phyloP scores from a whole-genome alignment of 1,140 invertebrate species.

The Drosophila littoralis region DNA sequence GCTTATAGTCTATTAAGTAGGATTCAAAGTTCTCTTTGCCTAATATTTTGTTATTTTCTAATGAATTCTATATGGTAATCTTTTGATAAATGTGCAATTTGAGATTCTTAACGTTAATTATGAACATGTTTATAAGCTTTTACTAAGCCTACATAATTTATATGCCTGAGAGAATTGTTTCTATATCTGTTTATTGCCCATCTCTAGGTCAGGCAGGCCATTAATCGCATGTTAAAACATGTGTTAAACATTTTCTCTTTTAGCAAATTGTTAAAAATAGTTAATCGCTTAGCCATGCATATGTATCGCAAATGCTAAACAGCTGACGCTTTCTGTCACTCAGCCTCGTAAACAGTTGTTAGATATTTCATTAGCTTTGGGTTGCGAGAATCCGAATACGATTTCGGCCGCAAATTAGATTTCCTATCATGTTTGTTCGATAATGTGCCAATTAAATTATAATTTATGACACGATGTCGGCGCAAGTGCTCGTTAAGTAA shows the following conservation, averaged over 20 bases:
- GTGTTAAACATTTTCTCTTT: slow-evolving; percentile 37
- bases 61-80: too few species aligned
- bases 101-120: too few species aligned
- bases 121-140: too few species aligned
- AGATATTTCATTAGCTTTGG: slow-evolving; percentile 9
- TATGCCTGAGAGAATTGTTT: too few species aligned
- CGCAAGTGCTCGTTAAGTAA: slow-evolving; percentile 32
- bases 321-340: slow-evolving; percentile 9
- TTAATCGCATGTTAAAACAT: slow-evolving; percentile 2
- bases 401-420: slow-evolving; percentile 18
- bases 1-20: too few species aligned
- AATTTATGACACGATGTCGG: slow-evolving; percentile 47
- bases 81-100: too few species aligned
- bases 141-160: too few species aligned
- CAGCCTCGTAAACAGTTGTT: background rate
- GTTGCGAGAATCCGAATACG: background rate
- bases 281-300: slow-evolving; percentile 26
- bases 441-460: slow-evolving; percentile 66
- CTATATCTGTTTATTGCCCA: background rate
- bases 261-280: slow-evolving; percentile 20
- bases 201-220: background rate
- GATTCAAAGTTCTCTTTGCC: too few species aligned
- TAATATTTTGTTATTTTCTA: too few species aligned
- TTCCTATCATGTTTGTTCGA: slow-evolving; percentile 45
- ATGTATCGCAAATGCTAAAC: slow-evolving; percentile 28